Evolutionary conservation across 64 coral and sea anemone species (phyloP), one percentile per base, ranked within the genome.

Genomic region (Hydrozoanthus tunicans): DNA sequence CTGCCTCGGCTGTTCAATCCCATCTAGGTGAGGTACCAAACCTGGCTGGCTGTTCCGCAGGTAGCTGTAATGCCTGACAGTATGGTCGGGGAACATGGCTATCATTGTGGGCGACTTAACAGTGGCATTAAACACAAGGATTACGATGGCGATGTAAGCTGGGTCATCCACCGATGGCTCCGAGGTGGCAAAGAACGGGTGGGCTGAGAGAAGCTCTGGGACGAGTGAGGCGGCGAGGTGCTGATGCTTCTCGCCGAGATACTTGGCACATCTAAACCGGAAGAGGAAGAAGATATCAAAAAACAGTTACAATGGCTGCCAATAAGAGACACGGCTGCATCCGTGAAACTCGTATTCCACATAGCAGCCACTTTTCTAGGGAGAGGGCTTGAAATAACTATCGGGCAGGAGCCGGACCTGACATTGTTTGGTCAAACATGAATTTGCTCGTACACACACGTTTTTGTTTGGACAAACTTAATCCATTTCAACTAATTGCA

Each of bases 131-230:
- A 99, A 93, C 13, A 99, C 97, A 12, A 99, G 94, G n/a, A 99
- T 93, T 55, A 99, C 83, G 76, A 99, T 99, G 24, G 92, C 90
- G 14, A 99, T 92, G 27, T 99, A 99, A 5, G 94, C 97, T 17
- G 97, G 94, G 77, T 99, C 97, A 81, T 99, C 97, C 13, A 99
- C 86, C 11, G 94, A 95, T 11, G 97, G 97, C 79, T 99, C 97
- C 4, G 97, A 83, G 3, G 97, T 99, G 15, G 97, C 97, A 73
- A 96, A 99, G 79, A 95, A 99, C 7, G 97, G 97, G 74, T 99
- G 97, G 27, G 97, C 95, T 3, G 97, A 99, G 0, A 99, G 59
- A 24, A 99, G 92, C 53, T 95, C 97, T 20, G 97, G 97, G 5
- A 96, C 92, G 55, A 99, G 92, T 9, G 97, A 95, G 1, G 92